These are phyloP conservation scores for Micrasema longulum DNA, from an alignment of 1,140 invertebrate species.

Conservation along the genomic window DNA sequence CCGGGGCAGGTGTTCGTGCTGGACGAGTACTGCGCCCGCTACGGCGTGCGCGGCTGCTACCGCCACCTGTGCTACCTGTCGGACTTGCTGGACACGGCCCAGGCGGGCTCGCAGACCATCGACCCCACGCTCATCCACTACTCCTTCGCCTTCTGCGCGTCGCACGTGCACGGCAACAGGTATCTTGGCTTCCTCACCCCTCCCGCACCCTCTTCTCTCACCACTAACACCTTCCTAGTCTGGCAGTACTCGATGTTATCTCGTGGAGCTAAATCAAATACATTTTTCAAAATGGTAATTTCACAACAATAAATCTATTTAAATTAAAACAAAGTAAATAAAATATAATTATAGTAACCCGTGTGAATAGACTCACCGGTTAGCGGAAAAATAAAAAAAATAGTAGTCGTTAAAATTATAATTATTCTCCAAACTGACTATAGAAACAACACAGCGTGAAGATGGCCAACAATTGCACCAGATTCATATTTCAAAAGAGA, in stretches of 20 bases:
- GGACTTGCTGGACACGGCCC: slow-evolving; percentile 94
- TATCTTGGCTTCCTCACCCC: slow-evolving; percentile 57
- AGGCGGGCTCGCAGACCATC: slow-evolving; percentile 91
- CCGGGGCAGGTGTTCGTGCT: slow-evolving; percentile 98
- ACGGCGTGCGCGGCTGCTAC: slow-evolving; percentile 97
- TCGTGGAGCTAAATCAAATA: neutral
- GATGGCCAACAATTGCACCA: too few relatives aligned
- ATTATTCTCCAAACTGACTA: too few relatives aligned
- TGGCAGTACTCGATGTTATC: neutral
- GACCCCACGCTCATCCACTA: slow-evolving; percentile 99
- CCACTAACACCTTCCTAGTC: slow-evolving; percentile 39
- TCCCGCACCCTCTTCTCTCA: neutral
- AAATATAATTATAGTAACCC: too few relatives aligned
- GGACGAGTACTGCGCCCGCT: slow-evolving; percentile 98
- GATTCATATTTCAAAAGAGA: too few relatives aligned
- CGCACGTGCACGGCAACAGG: slow-evolving; percentile 98
- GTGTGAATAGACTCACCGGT: too few relatives aligned
- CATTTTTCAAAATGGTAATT: too few relatives aligned
- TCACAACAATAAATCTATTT: too few relatives aligned
- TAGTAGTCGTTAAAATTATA: too few relatives aligned
- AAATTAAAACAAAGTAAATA: too few relatives aligned
- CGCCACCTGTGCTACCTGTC: slow-evolving; percentile 96
- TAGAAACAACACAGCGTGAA: too few relatives aligned
- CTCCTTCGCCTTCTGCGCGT: slow-evolving; percentile 98
- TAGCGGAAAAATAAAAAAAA: too few relatives aligned